Percentiles rank a stretch among this genome's conserved stretches.
Evolutionary conservation across 1,140 invertebrate genomes (phyloP).

Genomic region (Ditylenchus dipsaci): DNA sequence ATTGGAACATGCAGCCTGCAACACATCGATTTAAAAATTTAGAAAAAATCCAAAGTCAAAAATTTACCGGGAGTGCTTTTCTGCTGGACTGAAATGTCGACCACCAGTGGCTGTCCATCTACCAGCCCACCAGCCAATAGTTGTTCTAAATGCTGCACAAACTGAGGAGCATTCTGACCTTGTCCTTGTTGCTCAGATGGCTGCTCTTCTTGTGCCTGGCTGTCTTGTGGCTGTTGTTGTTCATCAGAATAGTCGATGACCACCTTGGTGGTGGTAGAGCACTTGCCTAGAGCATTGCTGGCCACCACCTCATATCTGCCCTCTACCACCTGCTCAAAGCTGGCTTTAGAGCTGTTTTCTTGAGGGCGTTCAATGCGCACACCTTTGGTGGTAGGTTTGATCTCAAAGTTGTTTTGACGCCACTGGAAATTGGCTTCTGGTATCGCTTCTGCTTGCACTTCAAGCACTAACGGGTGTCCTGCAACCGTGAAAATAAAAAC

Average conservation of each 20-base stretch:
- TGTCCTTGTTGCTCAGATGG: background rate
- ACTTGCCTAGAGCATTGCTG: slow-evolving; percentile 42
- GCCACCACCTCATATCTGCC: slow-evolving; percentile 49
- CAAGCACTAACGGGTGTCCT: slow-evolving; percentile 36
- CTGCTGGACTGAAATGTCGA: background rate
- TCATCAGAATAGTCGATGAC: slow-evolving; percentile 49
- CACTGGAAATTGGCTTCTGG: slow-evolving; percentile 48
- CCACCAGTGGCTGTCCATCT: background rate
- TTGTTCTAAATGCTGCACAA: background rate
- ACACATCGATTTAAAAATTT: slow-evolving; percentile 13
- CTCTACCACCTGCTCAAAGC: slow-evolving; percentile 33
- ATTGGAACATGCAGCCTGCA: slow-evolving; percentile 37
- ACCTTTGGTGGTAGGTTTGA: slow-evolving; percentile 33
- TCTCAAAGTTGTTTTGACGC: slow-evolving; percentile 52
- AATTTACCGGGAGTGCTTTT: background rate
- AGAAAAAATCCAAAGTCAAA: background rate
- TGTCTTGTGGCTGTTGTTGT: slow-evolving; percentile 1
- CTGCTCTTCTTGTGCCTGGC: slow-evolving; percentile 1
- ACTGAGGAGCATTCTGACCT: background rate
- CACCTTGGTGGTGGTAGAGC: slow-evolving; percentile 36
- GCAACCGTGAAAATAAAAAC: too few relatives aligned
- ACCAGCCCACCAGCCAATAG: background rate
- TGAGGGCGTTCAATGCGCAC: slow-evolving; percentile 36
- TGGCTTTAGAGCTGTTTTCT: slow-evolving; percentile 35
- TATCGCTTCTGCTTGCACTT: slow-evolving; percentile 45